Conservation (phyloP, 1,140 invertebrate species). For the Eubasilissa regina region DNA sequence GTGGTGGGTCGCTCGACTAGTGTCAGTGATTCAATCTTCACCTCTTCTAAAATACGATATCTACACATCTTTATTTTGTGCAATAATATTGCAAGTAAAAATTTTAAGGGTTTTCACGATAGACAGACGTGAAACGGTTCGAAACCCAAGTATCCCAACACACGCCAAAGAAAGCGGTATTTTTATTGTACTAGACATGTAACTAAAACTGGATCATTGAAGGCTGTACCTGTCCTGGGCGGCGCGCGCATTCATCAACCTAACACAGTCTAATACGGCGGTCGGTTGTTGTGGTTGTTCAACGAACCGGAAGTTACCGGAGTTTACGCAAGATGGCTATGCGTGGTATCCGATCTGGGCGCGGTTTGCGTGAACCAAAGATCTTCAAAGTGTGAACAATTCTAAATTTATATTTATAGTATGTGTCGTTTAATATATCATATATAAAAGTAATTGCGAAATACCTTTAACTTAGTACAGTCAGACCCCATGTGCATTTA, state of each 20-base stretch:
- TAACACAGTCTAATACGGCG: neutral
- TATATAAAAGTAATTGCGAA: too few relatives aligned
- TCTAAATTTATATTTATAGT: neutral
- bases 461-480: too few relatives aligned
- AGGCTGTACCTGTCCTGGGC: constrained; percentile 12
- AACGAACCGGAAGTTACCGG: constrained; percentile 19
- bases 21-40: too few relatives aligned
- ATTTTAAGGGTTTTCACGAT: too few relatives aligned
- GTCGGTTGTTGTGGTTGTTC: neutral
- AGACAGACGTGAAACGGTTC: too few relatives aligned
- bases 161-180: constrained; percentile 11
- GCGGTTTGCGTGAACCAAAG: neutral
- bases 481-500: too few relatives aligned
- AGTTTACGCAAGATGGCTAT: constrained; percentile 23
- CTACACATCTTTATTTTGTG: too few relatives aligned
- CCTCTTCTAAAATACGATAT: too few relatives aligned
- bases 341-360: constrained; percentile 19
- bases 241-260: constrained; percentile 17
- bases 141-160: neutral
- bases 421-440: too few relatives aligned
- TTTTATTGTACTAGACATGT: neutral
- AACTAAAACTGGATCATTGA: constrained; percentile 6
- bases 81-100: too few relatives aligned
- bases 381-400: neutral
- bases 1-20: too few relatives aligned